Evolutionary conservation across 2,797 vertebrate genomes (phyloP).

Genomic region (Pseudochaenichthys georgianus): DNA sequence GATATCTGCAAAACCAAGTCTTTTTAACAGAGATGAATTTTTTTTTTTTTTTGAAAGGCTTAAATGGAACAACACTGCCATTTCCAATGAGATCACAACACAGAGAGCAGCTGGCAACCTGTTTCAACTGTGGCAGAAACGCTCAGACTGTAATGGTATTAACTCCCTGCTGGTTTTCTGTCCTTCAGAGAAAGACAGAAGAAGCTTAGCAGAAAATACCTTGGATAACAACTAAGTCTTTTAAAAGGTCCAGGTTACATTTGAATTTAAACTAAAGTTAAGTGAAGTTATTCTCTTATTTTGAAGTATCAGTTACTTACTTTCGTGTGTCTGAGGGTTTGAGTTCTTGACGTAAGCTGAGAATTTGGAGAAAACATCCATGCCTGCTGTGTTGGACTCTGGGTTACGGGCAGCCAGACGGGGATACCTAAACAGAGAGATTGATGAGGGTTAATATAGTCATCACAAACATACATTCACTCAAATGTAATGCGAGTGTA

Average conservation of each 20-base stretch:
- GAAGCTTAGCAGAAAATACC: constrained; percentile 10
- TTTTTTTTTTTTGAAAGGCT: no score
- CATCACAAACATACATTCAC: neutral
- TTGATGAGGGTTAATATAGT: neutral
- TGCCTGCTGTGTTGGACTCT: constrained; percentile 93
- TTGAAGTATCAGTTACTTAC: constrained; percentile 77
- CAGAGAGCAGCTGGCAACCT: constrained; percentile 30
- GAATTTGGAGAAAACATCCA: constrained; percentile 94
- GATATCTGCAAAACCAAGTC: no score
- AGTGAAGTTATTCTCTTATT: no score
- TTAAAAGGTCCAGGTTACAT: neutral
- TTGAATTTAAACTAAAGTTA: no score
- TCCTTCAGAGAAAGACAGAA: constrained; percentile 1
- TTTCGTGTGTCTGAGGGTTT: constrained; percentile 88
- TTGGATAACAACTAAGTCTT: neutral
- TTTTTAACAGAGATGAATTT: no score
- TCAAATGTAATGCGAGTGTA: neutral
- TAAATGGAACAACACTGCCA: constrained; percentile 13
- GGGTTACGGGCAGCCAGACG: constrained; percentile 90
- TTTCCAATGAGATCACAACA: neutral
- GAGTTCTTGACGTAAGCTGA: constrained; percentile 95
- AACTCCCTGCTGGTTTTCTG: constrained; percentile 56
- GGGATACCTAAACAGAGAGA: constrained; percentile 84
- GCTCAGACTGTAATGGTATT: constrained; percentile 55
- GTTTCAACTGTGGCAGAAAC: constrained; percentile 20